Evolutionary conservation across 2,797 vertebrate species (phyloP), one percentile per base, ranked within the genome.

Genomic region (Acanthis flammea): DNA sequence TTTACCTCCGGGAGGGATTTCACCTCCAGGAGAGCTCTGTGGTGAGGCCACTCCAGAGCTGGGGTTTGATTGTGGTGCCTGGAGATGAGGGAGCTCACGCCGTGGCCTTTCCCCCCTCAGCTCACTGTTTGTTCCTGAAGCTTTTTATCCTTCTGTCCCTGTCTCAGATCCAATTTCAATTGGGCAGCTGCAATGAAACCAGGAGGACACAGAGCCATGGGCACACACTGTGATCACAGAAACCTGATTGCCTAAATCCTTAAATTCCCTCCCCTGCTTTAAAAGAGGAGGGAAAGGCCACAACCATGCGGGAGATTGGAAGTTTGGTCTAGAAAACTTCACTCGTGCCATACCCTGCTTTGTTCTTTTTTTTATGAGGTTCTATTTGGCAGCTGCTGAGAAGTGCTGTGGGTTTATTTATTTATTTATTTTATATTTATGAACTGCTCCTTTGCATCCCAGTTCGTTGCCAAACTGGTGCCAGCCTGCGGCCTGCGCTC

Each of bases 391-490:
- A 92, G 88, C 74, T 45, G 23, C 95, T 95, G 95, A 72, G 87
- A 96, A 93, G 65, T 60, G 93, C 54, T 92, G 95, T 95, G 81
- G 53, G 91, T 96, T 97, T 97, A 95, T 97, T 96, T 97, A 93
- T 96, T 97, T 95, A 78, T 90, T 95, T 95, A 94, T 90, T 93
- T 97, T 91, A 96, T 93, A 84, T 98, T 97, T 96, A 94, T 90
- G 94, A 96, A 80, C 90, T 94, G 51, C 35, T 82, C 78, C 77
- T 92, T 85, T 54, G 39, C 75, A 37, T 87, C 79, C 68, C 58
- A 39, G 44, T 35, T 79, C 18, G 9, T 61, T 81, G 86, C 92
- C 84, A 83, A 86, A 55, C 39, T 0, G 1, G 76, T 94, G 80
- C 86, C 86, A 16, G 5, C 21, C 8, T 9, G 61, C 63, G 61